A percentile compares a stretch with the other conserved stretches of the same genome.
Evolutionary conservation across 1,140 invertebrate species (phyloP).

Genomic region (Andricus grossulariae): DNA sequence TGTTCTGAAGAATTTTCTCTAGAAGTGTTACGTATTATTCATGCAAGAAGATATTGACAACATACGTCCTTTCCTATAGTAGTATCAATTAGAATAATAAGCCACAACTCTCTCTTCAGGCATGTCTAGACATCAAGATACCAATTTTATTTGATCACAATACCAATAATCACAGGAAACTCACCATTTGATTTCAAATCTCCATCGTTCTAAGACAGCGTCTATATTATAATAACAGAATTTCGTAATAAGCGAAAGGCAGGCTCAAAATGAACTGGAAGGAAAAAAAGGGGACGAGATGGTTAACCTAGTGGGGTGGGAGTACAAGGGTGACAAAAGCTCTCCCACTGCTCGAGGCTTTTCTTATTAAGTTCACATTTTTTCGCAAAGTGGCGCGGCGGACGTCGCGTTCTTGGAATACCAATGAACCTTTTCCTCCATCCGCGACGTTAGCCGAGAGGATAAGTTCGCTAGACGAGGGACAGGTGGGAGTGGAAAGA

Average conservation of each 20-base stretch:
- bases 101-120: neutral
- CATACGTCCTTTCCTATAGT: neutral
- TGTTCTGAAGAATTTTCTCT: too few relatives aligned
- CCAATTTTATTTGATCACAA: neutral
- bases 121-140: neutral
- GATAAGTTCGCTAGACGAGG: slow-evolving; percentile 40
- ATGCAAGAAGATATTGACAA: neutral
- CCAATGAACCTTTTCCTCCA: slow-evolving; percentile 67
- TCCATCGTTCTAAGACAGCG: neutral
- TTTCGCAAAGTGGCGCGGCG: slow-evolving; percentile 72
- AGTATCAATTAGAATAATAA: slow-evolving; percentile 16
- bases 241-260: slow-evolving; percentile 21
- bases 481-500: neutral
- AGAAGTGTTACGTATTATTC: too few relatives aligned
- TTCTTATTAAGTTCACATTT: slow-evolving; percentile 76
- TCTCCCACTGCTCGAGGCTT: slow-evolving; percentile 69
- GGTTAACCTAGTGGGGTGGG: slow-evolving; percentile 38
- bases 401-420: slow-evolving; percentile 63
- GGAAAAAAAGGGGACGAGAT: slow-evolving; percentile 2
- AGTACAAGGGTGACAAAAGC: slow-evolving; percentile 65
- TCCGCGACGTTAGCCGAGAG: slow-evolving; percentile 45
- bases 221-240: slow-evolving; percentile 25
- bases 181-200: neutral
- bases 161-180: neutral
- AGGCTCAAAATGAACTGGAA: slow-evolving; percentile 18